Evolutionary conservation across 2,113 vertebrate genomes (phyloP).

Genomic region (Aldabrachelys gigantea): DNA sequence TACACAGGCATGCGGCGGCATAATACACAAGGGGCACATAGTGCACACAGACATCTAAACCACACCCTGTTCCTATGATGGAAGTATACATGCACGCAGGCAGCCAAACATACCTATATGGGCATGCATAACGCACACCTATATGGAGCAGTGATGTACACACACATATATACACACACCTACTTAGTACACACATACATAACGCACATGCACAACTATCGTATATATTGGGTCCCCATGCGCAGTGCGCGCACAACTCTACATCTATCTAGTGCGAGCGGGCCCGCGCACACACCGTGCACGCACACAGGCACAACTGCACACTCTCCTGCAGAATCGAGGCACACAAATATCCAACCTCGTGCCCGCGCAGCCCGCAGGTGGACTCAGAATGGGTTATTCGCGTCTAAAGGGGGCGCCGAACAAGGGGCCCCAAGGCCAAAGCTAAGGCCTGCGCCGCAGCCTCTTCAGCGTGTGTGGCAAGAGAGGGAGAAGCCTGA

Average conservation of each 20-base stretch:
- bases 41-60: neutral
- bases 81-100: neutral
- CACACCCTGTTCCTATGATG: neutral
- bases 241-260: too few relatives aligned
- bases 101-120: neutral
- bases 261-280: neutral
- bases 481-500: neutral
- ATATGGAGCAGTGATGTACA: neutral
- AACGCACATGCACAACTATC: neutral
- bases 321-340: too few relatives aligned
- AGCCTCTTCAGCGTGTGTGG: neutral
- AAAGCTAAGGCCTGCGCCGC: neutral
- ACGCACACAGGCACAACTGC: too few relatives aligned
- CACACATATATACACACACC: neutral
- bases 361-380: rapidly evolving
- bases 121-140: too few relatives aligned
- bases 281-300: neutral
- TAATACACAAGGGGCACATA: rapidly evolving
- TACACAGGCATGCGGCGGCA: rapidly evolving
- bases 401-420: too few relatives aligned
- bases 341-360: neutral
- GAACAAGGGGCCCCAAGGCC: neutral
- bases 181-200: neutral
- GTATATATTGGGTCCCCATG: too few relatives aligned
- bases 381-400: too few relatives aligned